These are phyloP conservation scores for Tetragnatha versicolor DNA, from an alignment of 1,140 invertebrate species.

Conservation along the genomic window DNA sequence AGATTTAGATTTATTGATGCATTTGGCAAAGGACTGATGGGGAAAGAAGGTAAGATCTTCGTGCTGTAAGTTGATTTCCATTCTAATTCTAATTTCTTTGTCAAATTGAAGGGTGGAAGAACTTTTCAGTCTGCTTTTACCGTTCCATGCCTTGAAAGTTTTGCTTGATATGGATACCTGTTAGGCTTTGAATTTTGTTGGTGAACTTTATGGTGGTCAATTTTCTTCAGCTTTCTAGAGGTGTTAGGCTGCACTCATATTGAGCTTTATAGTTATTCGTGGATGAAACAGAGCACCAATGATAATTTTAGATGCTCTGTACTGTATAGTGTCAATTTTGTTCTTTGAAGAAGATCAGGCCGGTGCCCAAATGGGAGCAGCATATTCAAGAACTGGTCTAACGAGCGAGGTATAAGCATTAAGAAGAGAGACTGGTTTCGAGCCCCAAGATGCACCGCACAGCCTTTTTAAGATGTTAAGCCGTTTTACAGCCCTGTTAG, in stretches of 20 bases:
- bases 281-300: not conserved
- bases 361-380: not conserved
- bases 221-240: not conserved
- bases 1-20: conserved; percentile 14
- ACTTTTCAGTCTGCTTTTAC: conserved; percentile 1
- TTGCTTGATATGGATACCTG: not conserved
- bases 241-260: not conserved
- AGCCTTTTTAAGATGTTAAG: not conserved
- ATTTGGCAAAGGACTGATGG: conserved; percentile 11
- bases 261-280: not conserved
- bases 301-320: not conserved
- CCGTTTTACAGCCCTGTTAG: not conserved
- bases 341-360: not conserved
- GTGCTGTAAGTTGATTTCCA: not conserved
- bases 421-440: too few relatives aligned
- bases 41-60: not conserved
- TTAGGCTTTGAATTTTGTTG: too few relatives aligned
- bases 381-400: conserved; percentile 12
- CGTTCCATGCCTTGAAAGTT: too few relatives aligned
- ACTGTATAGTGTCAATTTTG: not conserved
- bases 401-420: not conserved
- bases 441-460: too few relatives aligned
- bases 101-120: conserved; percentile 13
- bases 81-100: too few relatives aligned
- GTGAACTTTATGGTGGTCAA: too few relatives aligned